These are phyloP conservation scores for Halcyon malimbica DNA, from an alignment of 2,113 vertebrate genomes.

Conservation along the genomic window DNA sequence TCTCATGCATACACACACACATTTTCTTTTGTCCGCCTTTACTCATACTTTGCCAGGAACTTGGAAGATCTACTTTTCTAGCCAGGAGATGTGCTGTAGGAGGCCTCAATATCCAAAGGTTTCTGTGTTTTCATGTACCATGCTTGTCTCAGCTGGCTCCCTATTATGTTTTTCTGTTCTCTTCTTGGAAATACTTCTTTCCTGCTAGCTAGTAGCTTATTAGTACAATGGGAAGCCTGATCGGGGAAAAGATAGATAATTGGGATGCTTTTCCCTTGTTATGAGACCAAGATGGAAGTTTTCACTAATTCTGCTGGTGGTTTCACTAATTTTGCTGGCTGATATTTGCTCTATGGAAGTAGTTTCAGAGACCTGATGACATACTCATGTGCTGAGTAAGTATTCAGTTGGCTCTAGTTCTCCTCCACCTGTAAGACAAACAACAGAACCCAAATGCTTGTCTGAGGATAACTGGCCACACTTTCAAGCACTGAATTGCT, in stretches of 20 bases:
- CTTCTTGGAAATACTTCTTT: not conserved
- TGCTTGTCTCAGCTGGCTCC: not conserved
- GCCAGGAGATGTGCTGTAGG: not conserved
- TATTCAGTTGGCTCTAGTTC: not conserved
- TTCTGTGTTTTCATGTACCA: not conserved
- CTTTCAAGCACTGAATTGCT: not conserved
- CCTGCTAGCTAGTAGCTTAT: not conserved
- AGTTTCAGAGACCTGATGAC: not conserved
- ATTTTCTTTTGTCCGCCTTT: not conserved
- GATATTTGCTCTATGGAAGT: not conserved
- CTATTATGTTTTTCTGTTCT: not conserved
- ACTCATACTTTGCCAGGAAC: not conserved
- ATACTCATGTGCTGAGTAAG: accelerated
- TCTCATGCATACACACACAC: not conserved
- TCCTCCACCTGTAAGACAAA: not conserved
- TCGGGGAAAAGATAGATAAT: not conserved
- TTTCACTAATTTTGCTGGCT: not conserved
- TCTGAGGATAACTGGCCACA: not conserved
- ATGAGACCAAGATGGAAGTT: not conserved
- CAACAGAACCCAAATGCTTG: not conserved
- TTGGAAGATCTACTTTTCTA: not conserved
- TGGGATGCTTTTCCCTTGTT: not conserved
- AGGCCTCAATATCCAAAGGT: accelerated
- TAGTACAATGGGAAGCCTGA: not conserved
- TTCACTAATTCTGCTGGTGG: not conserved